Conservation (phyloP, 2,113 vertebrate genomes). For the Prunella himalayana region DNA sequence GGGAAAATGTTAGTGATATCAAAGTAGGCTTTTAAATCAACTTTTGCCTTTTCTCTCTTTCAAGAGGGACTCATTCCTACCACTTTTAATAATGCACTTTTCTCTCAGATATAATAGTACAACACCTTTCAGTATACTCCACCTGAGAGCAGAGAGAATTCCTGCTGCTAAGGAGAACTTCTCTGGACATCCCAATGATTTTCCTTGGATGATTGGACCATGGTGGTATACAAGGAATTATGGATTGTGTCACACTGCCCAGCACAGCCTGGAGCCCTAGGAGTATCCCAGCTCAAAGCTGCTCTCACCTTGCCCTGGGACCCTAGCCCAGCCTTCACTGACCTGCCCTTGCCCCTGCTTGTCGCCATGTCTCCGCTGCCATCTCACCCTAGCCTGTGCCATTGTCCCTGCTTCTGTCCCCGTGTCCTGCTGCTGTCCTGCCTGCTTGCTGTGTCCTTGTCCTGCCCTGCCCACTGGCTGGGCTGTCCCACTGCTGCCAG, state of each 20-base stretch:
- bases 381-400: neutral
- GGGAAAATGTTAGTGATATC: neutral
- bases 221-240: neutral
- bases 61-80: neutral
- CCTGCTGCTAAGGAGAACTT: neutral
- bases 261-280: neutral
- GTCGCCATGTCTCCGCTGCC: rapidly evolving
- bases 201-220: rapidly evolving
- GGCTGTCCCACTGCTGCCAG: neutral
- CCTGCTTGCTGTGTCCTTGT: neutral
- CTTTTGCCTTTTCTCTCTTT: neutral
- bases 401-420: neutral
- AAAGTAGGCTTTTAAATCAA: neutral
- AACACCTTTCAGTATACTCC: neutral
- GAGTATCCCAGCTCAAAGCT: neutral
- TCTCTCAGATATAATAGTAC: neutral
- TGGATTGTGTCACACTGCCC: rapidly evolving
- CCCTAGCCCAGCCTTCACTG: neutral
- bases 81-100: neutral
- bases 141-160: rapidly evolving
- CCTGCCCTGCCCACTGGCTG: neutral
- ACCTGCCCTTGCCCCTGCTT: neutral
- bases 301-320: neutral
- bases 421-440: neutral
- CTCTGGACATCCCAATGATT: too few relatives aligned